Evolutionary conservation across 2,113 vertebrate genomes (phyloP).

Genomic region (Ursus arctos): DNA sequence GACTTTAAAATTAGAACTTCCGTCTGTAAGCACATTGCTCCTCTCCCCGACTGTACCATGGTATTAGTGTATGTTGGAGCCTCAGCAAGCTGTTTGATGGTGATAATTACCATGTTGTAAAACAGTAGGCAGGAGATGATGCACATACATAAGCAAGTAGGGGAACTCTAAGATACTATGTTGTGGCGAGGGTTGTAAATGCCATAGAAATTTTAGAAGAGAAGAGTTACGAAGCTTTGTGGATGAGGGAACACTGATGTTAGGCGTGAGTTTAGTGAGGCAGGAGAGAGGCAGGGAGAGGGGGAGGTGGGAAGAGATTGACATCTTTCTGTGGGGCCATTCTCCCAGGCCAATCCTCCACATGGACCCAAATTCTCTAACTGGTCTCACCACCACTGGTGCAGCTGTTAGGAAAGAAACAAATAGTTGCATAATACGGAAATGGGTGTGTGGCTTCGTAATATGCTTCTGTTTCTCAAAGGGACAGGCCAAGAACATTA

Average conservation of each 20-base stretch:
- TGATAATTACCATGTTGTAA: constrained; percentile 66
- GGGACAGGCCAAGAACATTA: not conserved
- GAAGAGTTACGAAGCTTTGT: not conserved
- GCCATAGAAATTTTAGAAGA: constrained; percentile 40
- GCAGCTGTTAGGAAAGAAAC: constrained; percentile 40
- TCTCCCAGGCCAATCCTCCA: not conserved
- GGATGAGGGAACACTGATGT: not conserved
- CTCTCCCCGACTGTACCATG: constrained; percentile 24
- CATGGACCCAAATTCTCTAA: constrained; percentile 22
- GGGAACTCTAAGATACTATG: not conserved
- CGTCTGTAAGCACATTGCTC: constrained; percentile 33
- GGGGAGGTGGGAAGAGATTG: not conserved
- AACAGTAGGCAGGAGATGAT: constrained; percentile 9
- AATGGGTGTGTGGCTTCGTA: not conserved
- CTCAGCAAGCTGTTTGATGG: constrained; percentile 24
- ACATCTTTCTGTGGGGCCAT: not conserved
- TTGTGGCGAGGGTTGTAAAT: constrained; percentile 12
- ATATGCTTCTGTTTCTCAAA: constrained; percentile 45
- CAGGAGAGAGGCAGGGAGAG: not conserved
- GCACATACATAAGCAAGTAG: constrained; percentile 10
- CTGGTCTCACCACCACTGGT: not conserved
- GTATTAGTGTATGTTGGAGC: not conserved
- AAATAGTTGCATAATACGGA: constrained; percentile 20
- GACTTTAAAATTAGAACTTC: constrained; percentile 62
- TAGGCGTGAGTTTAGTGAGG: not conserved